Base-by-base conservation (phyloP, 1,140 invertebrate genomes). In the Drosophila auraria region DNA sequence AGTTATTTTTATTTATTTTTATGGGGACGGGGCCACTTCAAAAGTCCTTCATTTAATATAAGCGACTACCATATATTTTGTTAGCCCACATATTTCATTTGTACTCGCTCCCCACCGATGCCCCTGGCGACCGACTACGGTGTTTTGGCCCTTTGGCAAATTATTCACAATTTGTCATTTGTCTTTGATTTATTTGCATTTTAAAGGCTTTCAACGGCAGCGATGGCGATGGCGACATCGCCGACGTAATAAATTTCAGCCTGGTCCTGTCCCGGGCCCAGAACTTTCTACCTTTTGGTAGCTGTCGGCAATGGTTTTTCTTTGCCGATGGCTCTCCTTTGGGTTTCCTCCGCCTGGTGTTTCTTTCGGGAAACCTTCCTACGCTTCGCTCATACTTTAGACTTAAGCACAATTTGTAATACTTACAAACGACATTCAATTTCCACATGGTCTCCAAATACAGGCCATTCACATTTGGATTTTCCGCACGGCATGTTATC, bases 341-440 rank as follows among this genome's bases (percentile, higher is more conserved):
- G 33, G 38, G 56, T 17, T 60, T 45, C 58, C 38, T 60, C 33
- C 33, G 11, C 44, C 23, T 38, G 17, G 42, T 14, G 59, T 60
- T 57, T 66, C 58, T 30, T 50, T 66, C 54, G 50, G 53, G 65
- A 25, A 33, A 33, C 69, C 70, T 36, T 38, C 44, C 60, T 25
- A 40, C 63, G 49, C 47, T 47, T 49, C 47, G 49, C 70, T 82
- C 63, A 71, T 87, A 77, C 75, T 87, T 89, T 81, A 75, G 80
- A 84, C 82, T 90, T 87, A 87, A 87, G 68, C 81, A 82, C 84
- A 87, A 87, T 87, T 87, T 87, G 84, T 87, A 87, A 83, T 94
- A 97, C 97, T 97, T 94, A 98, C 97, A 98, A 65, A 97, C 97
- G 81, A 98, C 97, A 93, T 96, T 95, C 80, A 98, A 96, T 90